Evolutionary conservation across 2,797 vertebrate genomes (phyloP), one percentile per base, ranked within the genome.

Genomic region (Toxotes lorentzi): DNA sequence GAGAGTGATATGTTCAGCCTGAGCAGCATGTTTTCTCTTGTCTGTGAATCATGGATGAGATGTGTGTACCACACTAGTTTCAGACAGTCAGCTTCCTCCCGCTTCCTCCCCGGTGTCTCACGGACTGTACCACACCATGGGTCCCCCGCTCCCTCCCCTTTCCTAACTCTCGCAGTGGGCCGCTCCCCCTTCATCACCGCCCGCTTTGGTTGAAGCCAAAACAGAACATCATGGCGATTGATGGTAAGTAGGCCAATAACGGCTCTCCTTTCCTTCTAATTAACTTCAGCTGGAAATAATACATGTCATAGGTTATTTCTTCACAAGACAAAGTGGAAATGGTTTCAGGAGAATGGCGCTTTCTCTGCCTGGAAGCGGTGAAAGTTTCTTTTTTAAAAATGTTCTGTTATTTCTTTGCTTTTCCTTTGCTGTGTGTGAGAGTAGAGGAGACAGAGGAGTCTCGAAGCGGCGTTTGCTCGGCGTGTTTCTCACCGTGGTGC

Each of bases 221-320:
- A 92, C 93, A 96, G 95, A 96, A 89, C 95, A 97, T 97, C 97
- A 98, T 98, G 97, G 97, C 97, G 97, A 97, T 97, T 94, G 97
- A 98, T 94, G 97, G 97, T 98, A 95, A 97, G 97, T 96, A 95
- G 96, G 95, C 95, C 94, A 94, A 93, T 95, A 93, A 93, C 89
- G 85, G 81, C 88, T 93, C 93, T 92, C 78, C 85, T 71, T 58
- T 88, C 68, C 85, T 73, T 64, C 30, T 89, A 83, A 91, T 83
- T 91, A 87, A 84, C 83, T 81, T 74, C 56, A 40, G 8, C 65
- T 73, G 65, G 40, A 47, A 59, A 73, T 27, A 21, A 35, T 4
- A 7, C 27, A 11, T 64, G 78, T 61, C 62, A 24, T 1, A 7
- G 76, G 51, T 35, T 58, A 32, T 58, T 35, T 43, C 4, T 41